These are phyloP conservation scores for Rutpela maculata DNA, from an alignment of 2,888 invertebrate genomes.

Conservation along the genomic window DNA sequence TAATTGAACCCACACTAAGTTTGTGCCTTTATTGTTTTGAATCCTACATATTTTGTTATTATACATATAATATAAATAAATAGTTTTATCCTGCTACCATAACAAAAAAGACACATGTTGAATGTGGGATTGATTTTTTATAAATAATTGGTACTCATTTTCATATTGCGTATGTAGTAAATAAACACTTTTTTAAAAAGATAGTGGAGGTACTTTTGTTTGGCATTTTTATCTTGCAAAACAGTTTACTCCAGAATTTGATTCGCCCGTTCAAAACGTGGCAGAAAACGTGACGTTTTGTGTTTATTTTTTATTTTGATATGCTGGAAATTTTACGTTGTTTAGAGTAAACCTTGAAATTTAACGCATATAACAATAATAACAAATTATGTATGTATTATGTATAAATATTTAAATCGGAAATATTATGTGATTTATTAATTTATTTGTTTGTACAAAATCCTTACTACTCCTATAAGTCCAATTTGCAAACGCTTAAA, in stretches of 20 bases:
- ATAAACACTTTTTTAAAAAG: neutral
- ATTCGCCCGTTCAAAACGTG: too few species aligned
- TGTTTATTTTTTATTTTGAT: neutral
- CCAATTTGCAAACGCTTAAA: too few species aligned
- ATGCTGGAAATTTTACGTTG: neutral
- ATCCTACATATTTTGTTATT: conserved; percentile 5
- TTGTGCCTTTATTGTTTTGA: neutral
- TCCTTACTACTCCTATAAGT: too few species aligned
- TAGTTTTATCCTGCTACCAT: neutral
- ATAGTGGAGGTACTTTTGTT: too few species aligned
- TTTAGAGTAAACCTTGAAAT: neutral
- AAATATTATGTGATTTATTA: neutral
- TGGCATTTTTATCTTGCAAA: too few species aligned
- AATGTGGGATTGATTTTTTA: neutral
- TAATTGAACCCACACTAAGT: neutral
- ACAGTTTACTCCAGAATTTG: neutral
- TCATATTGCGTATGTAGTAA: neutral
- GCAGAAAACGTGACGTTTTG: too few species aligned
- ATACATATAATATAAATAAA: neutral
- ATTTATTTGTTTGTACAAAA: too few species aligned
- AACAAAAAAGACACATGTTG: neutral
- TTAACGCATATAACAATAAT: neutral
- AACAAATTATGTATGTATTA: neutral
- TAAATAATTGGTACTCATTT: neutral
- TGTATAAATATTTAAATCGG: neutral